Percentiles rank a stretch among this genome's conserved stretches.
Conservation (phyloP, 2,797 vertebrate species). For the Anguilla marmorata region DNA sequence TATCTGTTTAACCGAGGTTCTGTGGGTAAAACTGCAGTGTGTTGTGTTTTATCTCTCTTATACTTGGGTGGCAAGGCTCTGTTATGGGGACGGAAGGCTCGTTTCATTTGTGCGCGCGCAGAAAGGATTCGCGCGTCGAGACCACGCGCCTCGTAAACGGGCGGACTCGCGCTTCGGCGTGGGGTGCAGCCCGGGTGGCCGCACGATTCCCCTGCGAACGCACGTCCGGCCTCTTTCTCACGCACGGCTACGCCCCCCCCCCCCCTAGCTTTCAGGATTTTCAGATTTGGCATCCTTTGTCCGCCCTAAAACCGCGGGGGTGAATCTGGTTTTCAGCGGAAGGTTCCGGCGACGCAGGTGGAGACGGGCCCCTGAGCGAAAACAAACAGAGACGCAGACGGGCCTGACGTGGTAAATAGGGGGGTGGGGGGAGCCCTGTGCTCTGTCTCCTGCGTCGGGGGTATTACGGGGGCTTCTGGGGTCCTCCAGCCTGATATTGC, state of each 20-base stretch:
- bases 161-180: too few species aligned
- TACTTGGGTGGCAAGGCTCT: background rate
- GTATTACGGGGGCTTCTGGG: background rate
- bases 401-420: background rate
- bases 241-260: background rate
- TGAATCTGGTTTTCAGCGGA: background rate
- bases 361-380: background rate
- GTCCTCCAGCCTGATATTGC: background rate
- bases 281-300: background rate
- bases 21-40: background rate
- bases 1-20: background rate
- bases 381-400: too few species aligned
- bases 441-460: background rate
- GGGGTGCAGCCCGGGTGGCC: too few species aligned
- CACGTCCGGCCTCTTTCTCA: background rate
- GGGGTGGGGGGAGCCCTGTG: too few species aligned
- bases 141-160: background rate
- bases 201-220: background rate
- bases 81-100: background rate
- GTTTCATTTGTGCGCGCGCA: background rate
- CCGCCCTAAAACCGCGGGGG: background rate
- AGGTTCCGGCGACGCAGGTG: slow-evolving; percentile 1
- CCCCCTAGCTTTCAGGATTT: background rate
- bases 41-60: background rate
- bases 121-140: too few species aligned